Base-by-base conservation (phyloP, 2,113 vertebrate genomes). In the Climacteris rufus region DNA sequence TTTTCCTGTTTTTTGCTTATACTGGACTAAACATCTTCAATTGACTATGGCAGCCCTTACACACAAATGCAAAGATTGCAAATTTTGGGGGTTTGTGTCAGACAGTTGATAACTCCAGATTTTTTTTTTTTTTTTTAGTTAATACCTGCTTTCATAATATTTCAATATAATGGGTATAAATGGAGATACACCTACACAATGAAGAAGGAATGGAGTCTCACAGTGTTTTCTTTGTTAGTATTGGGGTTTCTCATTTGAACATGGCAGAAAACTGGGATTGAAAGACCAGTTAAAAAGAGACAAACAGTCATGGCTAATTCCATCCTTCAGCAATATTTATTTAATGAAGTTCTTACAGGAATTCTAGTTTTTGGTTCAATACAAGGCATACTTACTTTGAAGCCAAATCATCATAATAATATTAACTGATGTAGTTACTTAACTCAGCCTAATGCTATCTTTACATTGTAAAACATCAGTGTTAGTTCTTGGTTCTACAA, bases 361-460 rank as follows among this genome's bases (percentile, higher is more conserved):
- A 83, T 88, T 88, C 81, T 31, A 45, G 35, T 8, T 79, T 88
- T 88, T 0, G 0, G 35, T 53, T 85, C 59, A 56, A 35, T 56
- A 70, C 0, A 3, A 78, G 39, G 9, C 69, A 39, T 39, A 10
- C 21, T 77, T 69, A 33, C 23, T 65, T 90, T 66, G 82, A 89
- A 69, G 42, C 14, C 79, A 77, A 45, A 83, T 44, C 40, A n/a
- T 35, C 71, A 47, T 40, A 22, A 28, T 71, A 40, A 50, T 40
- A 31, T 82, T 53, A 85, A 82, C 75, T 65, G 57, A 27, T n/a
- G 37, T 17, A 54, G 50, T 50, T 69, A n/a, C 75, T 93, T 90
- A 90, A 82, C 33, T 78, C 65, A 56, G 53, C 56, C 68, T 92
- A 87, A 83, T 77, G 66, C 13, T 45, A 4, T 65, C 79, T 81